Conservation (phyloP, 1,140 invertebrate species). For the Laupala kohalensis region DNA sequence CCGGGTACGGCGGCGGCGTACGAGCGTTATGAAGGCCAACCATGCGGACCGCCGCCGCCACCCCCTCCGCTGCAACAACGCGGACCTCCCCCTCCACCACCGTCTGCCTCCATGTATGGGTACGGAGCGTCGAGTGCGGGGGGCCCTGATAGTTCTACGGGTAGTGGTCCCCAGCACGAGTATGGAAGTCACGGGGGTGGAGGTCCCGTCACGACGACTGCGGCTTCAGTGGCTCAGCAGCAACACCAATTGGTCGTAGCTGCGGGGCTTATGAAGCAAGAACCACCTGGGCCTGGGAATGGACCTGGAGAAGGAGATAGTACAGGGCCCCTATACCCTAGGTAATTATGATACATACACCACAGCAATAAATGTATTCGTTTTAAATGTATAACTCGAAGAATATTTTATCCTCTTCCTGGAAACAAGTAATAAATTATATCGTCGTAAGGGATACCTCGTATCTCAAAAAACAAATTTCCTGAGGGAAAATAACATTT, state of each 20-base stretch:
- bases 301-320: conserved; percentile 18
- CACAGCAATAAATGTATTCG: too few relatives aligned
- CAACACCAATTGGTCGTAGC: conserved; percentile 39
- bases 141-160: not conserved
- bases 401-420: too few relatives aligned
- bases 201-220: conserved; percentile 32
- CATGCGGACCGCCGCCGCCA: conserved; percentile 26
- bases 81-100: conserved; percentile 31
- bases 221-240: conserved; percentile 25
- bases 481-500: too few relatives aligned
- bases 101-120: conserved; percentile 29
- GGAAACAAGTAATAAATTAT: too few relatives aligned
- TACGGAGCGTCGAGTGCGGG: conserved; percentile 8
- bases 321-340: conserved; percentile 54
- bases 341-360: too few relatives aligned
- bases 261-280: conserved; percentile 46
- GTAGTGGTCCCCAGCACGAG: conserved; percentile 9
- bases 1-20: conserved; percentile 48
- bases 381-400: too few relatives aligned
- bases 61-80: conserved; percentile 25
- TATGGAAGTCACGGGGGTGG: not conserved
- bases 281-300: conserved; percentile 24
- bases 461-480: too few relatives aligned
- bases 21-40: conserved; percentile 50
- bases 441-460: too few relatives aligned